Percentiles rank a stretch among this genome's conserved stretches.
These are phyloP conservation scores for Cyphomyrus discorhynchus DNA, from an alignment of 2,113 vertebrate species.

Conservation along the genomic window DNA sequence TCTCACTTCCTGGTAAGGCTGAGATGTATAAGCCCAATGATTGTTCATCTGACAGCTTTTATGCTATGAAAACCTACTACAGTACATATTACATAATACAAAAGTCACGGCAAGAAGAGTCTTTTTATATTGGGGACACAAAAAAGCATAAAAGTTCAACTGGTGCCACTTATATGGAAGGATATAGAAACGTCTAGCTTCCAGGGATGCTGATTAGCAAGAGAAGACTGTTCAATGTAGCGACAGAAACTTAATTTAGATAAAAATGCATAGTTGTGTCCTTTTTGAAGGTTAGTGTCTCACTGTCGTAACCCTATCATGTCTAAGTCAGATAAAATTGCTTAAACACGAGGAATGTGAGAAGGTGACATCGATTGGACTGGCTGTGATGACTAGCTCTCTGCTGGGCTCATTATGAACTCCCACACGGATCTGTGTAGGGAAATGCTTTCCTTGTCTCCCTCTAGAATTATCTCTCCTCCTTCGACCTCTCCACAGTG, in stretches of 20 bases:
- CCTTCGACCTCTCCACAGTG: neutral
- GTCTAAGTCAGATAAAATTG: neutral
- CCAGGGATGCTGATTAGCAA: neutral
- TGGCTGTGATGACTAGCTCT: neutral
- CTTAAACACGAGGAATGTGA: neutral
- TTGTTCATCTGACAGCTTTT: neutral
- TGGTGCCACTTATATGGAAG: neutral
- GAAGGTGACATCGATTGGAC: neutral
- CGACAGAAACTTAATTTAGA: neutral
- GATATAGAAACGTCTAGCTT: neutral
- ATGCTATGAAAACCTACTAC: neutral
- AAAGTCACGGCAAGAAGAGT: neutral
- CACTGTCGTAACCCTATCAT: neutral
- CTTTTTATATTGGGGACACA: neutral
- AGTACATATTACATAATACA: neutral
- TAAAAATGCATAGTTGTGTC: neutral
- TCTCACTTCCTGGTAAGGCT: constrained; percentile 33
- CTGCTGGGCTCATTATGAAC: neutral
- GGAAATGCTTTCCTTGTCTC: constrained; percentile 5
- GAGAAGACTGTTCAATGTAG: neutral
- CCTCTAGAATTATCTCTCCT: constrained; percentile 13
- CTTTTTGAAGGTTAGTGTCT: neutral
- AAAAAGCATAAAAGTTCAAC: neutral
- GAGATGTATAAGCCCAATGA: neutral
- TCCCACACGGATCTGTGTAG: neutral